Percentiles rank a stretch among this genome's conserved stretches.
These are phyloP conservation scores for Nebria ingens DNA, from an alignment of 1,140 invertebrate species.

Conservation along the genomic window DNA sequence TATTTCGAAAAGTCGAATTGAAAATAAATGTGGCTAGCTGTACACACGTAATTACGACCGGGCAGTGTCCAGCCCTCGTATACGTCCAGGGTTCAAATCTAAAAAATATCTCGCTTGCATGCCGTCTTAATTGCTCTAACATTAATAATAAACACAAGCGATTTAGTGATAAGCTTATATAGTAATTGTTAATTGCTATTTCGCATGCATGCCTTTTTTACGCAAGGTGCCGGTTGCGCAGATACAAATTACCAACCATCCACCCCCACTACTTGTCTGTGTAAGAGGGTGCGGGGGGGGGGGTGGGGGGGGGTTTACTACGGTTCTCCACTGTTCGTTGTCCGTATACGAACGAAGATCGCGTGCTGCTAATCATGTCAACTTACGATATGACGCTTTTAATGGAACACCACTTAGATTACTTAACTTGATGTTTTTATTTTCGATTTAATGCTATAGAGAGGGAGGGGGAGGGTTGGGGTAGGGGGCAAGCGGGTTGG, in stretches of 20 bases:
- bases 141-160: conserved; percentile 35
- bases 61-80: too few species aligned
- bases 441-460: conserved; percentile 22
- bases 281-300: background rate
- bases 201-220: conserved; percentile 29
- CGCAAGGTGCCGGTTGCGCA: conserved; percentile 6
- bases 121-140: conserved; percentile 28
- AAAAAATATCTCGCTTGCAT: conserved; percentile 1
- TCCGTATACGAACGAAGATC: conserved; percentile 6
- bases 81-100: conserved; percentile 9
- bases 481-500: too few species aligned
- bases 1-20: too few species aligned
- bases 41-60: too few species aligned
- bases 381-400: conserved; percentile 23
- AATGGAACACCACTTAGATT: conserved; percentile 29
- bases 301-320: background rate
- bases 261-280: too few species aligned
- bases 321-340: too few species aligned
- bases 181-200: conserved; percentile 34
- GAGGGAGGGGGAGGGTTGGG: too few species aligned
- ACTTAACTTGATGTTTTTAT: conserved; percentile 28
- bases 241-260: background rate
- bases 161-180: conserved; percentile 29
- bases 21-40: too few species aligned
- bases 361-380: conserved; percentile 22